Percentiles rank a stretch among this genome's conserved stretches.
Conservation (phyloP, 2,888 invertebrate genomes). For the Acrobasis suavella region DNA sequence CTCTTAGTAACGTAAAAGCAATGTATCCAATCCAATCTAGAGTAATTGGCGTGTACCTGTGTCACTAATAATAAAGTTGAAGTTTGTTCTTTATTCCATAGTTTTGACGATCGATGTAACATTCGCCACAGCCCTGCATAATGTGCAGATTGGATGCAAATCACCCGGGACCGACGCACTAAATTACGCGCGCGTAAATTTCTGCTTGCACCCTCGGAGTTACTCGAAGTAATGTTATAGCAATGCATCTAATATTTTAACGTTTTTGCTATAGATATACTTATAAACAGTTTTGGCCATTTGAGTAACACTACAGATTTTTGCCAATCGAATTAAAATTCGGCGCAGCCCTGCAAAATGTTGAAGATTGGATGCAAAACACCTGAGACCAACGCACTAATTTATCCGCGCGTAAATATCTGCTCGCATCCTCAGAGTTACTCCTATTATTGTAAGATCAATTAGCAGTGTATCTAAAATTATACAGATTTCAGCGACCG, state of each 20-base stretch:
- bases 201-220: slow-evolving; percentile 22
- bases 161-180: slow-evolving; percentile 44
- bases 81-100: neutral
- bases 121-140: slow-evolving; percentile 28
- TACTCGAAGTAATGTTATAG: neutral
- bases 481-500: too few relatives aligned
- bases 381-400: neutral
- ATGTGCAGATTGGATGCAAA: slow-evolving; percentile 59
- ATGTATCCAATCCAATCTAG: slow-evolving; percentile 25
- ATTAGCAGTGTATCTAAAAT: too few relatives aligned
- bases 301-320: too few relatives aligned
- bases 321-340: too few relatives aligned
- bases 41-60: neutral
- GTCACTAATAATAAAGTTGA: too few relatives aligned
- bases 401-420: neutral
- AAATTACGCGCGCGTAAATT: slow-evolving; percentile 61
- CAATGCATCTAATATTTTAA: neutral
- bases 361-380: too few relatives aligned
- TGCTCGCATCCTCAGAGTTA: too few relatives aligned
- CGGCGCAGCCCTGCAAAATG: too few relatives aligned
- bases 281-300: too few relatives aligned
- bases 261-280: too few relatives aligned
- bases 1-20: slow-evolving; percentile 18
- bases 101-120: neutral
- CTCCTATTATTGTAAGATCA: too few relatives aligned